phyloP scores from a whole-genome alignment of 1,140 invertebrate genomes.

The Trichoplusia ni region DNA sequence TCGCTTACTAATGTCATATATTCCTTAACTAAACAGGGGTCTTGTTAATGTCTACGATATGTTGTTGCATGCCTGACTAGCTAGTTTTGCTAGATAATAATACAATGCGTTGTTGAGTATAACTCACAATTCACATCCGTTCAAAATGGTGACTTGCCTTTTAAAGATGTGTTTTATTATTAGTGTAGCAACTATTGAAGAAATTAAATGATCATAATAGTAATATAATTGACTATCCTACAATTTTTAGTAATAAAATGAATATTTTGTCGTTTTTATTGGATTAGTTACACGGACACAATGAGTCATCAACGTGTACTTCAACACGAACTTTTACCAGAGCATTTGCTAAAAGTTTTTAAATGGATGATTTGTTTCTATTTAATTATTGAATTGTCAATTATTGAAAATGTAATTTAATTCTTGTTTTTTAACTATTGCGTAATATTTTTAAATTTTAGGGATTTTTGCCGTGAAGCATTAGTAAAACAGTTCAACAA shows the following conservation, averaged over 20 bases:
- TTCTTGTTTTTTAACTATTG: too few species aligned
- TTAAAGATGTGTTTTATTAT: slow-evolving; percentile 51
- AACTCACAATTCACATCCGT: slow-evolving; percentile 72
- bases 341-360: slow-evolving; percentile 13
- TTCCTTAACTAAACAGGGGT: slow-evolving; percentile 50
- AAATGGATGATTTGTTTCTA: too few species aligned
- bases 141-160: slow-evolving; percentile 84
- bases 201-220: slow-evolving; percentile 32
- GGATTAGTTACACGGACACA: slow-evolving; percentile 9
- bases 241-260: slow-evolving; percentile 2
- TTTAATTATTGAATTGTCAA: too few species aligned
- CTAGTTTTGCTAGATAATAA: slow-evolving; percentile 55
- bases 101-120: slow-evolving; percentile 77
- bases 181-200: slow-evolving; percentile 9
- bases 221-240: neutral
- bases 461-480: too few species aligned
- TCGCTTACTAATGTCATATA: slow-evolving; percentile 43
- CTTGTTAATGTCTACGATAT: slow-evolving; percentile 48
- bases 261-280: neutral
- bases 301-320: slow-evolving; percentile 40
- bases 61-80: slow-evolving; percentile 53
- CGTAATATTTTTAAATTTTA: too few species aligned
- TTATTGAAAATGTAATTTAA: too few species aligned
- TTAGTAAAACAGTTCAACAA: too few species aligned
- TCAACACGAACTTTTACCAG: slow-evolving; percentile 13